These are phyloP conservation scores for Thamnophis elegans DNA, from an alignment of 2,797 vertebrate genomes.

Conservation along the genomic window DNA sequence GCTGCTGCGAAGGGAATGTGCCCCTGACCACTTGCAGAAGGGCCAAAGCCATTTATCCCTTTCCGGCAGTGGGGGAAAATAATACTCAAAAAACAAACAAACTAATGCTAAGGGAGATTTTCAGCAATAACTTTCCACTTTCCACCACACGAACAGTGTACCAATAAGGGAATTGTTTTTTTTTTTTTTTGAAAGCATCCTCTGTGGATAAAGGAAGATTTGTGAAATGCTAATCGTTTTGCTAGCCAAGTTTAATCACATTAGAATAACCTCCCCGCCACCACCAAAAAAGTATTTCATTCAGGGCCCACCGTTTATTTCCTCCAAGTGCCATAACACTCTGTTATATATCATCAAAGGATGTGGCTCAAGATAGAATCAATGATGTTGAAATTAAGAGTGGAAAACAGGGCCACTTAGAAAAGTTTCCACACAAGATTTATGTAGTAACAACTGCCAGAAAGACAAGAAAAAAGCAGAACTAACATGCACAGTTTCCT, in stretches of 20 bases:
- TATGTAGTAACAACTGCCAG: not conserved
- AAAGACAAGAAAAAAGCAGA: not conserved
- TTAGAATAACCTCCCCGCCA: not conserved
- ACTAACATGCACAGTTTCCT: not conserved
- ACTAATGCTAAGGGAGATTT: not conserved
- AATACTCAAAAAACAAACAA: not conserved
- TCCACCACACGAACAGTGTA: not conserved
- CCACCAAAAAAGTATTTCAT: not conserved
- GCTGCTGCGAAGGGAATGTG: fast-evolving
- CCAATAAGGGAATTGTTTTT: no score
- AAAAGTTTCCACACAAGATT: not conserved
- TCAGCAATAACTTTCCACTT: not conserved
- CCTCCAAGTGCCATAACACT: not conserved
- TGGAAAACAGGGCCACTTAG: not conserved
- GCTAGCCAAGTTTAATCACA: not conserved
- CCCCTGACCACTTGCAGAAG: not conserved
- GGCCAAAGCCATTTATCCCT: no score
- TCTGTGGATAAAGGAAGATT: not conserved
- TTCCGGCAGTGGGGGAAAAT: no score
- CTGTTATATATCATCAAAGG: not conserved
- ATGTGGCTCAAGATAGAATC: not conserved
- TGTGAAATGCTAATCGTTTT: not conserved
- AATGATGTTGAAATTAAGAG: not conserved
- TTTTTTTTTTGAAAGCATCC: not conserved
- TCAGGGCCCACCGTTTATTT: not conserved